Evolutionary conservation across 64 coral and sea anemone species (phyloP).

Genomic region (Actinia equina): DNA sequence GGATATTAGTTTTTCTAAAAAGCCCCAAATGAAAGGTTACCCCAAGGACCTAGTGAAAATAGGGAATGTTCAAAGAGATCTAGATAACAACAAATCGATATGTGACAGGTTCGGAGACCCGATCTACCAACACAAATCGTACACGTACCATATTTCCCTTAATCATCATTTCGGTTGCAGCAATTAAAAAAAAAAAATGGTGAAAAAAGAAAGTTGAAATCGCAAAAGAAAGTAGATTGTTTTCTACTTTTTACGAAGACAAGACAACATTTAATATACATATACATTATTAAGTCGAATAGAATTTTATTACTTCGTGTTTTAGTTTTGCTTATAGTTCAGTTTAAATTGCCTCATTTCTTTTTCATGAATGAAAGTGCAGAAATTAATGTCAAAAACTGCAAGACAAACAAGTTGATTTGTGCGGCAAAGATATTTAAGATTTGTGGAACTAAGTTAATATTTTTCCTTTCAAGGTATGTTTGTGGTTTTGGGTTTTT

Average conservation of each 20-base stretch:
- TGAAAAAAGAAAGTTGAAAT: neutral
- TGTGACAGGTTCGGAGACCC: neutral
- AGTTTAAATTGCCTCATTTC: neutral
- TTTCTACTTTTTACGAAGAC: neutral
- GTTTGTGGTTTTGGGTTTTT: slow-evolving; percentile 16
- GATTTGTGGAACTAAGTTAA: slow-evolving; percentile 3
- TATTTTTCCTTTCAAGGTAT: slow-evolving; percentile 11
- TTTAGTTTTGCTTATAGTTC: neutral
- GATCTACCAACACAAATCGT: neutral
- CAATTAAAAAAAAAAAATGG: neutral
- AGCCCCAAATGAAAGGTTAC: slow-evolving; percentile 24
- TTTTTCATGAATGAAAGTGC: neutral
- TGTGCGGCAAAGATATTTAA: slow-evolving; percentile 12
- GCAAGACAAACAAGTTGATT: slow-evolving; percentile 20
- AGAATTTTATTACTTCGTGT: neutral
- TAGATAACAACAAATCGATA: neutral
- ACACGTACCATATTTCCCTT: neutral
- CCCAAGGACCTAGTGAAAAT: slow-evolving; percentile 18
- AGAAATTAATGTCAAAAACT: slow-evolving; percentile 1
- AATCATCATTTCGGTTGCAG: neutral
- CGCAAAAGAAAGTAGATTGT: neutral
- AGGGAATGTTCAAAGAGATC: slow-evolving; percentile 20
- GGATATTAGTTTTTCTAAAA: slow-evolving; percentile 65
- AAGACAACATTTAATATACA: neutral
- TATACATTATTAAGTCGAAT: neutral